Percentiles rank a stretch among this genome's conserved stretches.
Conservation (phyloP, 2,113 vertebrate genomes). For the Xiphophorus couchianus region DNA sequence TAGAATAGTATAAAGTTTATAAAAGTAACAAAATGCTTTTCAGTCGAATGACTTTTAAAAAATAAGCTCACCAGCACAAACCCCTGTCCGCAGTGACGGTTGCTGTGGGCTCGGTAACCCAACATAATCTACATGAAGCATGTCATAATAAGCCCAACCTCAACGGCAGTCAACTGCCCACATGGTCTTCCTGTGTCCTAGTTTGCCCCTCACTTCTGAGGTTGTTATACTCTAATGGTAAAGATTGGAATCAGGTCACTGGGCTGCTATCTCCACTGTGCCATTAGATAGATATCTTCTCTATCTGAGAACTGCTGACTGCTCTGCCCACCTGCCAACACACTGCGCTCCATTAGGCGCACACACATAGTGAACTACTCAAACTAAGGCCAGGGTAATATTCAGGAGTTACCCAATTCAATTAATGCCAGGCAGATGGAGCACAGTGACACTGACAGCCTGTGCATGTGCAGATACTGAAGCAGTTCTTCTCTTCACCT, state of each 20-base stretch:
- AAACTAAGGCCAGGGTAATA: neutral
- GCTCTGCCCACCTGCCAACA: constrained; percentile 34
- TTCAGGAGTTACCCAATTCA: neutral
- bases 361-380: neutral
- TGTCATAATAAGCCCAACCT: constrained; percentile 66
- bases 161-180: constrained; percentile 69
- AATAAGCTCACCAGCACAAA: neutral
- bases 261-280: constrained; percentile 35
- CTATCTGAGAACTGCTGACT: constrained; percentile 52
- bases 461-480: neutral
- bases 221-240: constrained; percentile 48
- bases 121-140: constrained; percentile 54
- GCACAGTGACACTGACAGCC: neutral
- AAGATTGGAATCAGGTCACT: constrained; percentile 76
- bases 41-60: no score
- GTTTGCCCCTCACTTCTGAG: constrained; percentile 50
- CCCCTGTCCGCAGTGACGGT: constrained; percentile 49
- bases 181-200: constrained; percentile 67
- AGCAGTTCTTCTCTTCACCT: neutral
- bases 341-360: constrained; percentile 1
- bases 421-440: neutral
- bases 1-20: neutral
- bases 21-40: neutral
- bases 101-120: constrained; percentile 36
- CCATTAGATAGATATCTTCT: constrained; percentile 62